Evolutionary conservation across 2,888 invertebrate species (phyloP).

Genomic region (Troides helena): DNA sequence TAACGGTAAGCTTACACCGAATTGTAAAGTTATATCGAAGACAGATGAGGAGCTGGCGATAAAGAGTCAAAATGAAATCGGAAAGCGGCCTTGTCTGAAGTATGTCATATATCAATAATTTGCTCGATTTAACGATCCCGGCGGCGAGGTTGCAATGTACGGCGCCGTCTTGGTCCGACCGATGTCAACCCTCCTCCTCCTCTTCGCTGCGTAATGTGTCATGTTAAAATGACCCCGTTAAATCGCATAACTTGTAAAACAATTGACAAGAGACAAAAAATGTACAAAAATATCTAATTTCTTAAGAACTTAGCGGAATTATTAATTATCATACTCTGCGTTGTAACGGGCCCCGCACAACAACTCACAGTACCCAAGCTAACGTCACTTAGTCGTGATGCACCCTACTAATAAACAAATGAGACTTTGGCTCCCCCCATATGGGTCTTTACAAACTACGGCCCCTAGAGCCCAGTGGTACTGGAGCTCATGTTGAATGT

Average conservation of each 20-base stretch:
- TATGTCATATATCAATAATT: constrained; percentile 26
- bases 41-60: constrained; percentile 15
- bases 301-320: no score
- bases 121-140: constrained; percentile 27
- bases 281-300: no score
- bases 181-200: constrained; percentile 8
- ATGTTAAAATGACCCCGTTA: neutral
- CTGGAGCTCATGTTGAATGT: no score
- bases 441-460: no score
- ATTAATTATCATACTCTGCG: no score
- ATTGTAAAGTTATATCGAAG: constrained; percentile 19
- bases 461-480: no score
- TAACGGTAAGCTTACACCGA: constrained; percentile 10
- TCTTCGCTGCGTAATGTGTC: constrained; percentile 19
- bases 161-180: constrained; percentile 16
- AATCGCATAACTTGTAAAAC: neutral
- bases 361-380: no score
- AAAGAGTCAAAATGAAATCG: constrained; percentile 15
- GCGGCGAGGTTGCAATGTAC: constrained; percentile 7
- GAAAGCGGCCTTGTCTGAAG: constrained; percentile 13
- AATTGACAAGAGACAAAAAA: no score
- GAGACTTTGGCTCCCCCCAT: no score
- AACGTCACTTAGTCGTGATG: no score
- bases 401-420: no score
- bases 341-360: no score